Conservation (phyloP, 2,113 vertebrate genomes). For the Pseudonaja textilis region DNA sequence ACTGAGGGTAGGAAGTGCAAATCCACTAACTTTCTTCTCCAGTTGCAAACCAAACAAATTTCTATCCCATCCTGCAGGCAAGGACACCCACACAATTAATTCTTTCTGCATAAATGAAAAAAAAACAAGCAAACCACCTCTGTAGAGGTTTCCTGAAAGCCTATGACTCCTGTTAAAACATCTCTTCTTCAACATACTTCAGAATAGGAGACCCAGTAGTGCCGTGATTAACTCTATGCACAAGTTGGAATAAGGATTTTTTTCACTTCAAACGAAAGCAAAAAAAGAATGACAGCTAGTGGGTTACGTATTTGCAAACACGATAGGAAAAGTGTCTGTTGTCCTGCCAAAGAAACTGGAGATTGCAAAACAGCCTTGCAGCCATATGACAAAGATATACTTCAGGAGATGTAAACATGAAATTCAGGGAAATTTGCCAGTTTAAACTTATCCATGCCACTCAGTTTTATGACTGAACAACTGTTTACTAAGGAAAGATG, state of each 20-base stretch:
- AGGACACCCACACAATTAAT: background rate
- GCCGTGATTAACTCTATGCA: conserved; percentile 31
- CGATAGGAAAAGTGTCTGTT: conserved; percentile 44
- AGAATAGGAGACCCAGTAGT: conserved; percentile 32
- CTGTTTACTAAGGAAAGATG: conserved; percentile 56
- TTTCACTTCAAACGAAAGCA: conserved; percentile 19
- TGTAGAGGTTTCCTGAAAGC: conserved; percentile 52
- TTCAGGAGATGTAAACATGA: conserved; percentile 59
- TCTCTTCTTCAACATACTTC: conserved; percentile 39
- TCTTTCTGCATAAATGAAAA: conserved; percentile 8
- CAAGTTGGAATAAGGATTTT: conserved; percentile 25
- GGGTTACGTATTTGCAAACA: conserved; percentile 62
- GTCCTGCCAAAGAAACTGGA: conserved; percentile 68
- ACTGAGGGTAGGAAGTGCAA: background rate
- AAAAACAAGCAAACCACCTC: background rate
- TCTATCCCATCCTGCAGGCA: too few relatives aligned
- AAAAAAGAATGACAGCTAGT: conserved; percentile 49
- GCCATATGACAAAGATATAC: conserved; percentile 53
- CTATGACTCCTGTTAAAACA: conserved; percentile 56
- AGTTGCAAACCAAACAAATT: background rate
- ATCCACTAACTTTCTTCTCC: background rate
- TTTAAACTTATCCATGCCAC: conserved; percentile 41
- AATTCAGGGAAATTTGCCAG: conserved; percentile 52
- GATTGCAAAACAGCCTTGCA: conserved; percentile 66
- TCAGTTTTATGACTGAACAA: conserved; percentile 49